Evolutionary conservation across 2,888 invertebrate species (phyloP), one percentile per base, ranked within the genome.

Genomic region (Mellilla xanthometata): DNA sequence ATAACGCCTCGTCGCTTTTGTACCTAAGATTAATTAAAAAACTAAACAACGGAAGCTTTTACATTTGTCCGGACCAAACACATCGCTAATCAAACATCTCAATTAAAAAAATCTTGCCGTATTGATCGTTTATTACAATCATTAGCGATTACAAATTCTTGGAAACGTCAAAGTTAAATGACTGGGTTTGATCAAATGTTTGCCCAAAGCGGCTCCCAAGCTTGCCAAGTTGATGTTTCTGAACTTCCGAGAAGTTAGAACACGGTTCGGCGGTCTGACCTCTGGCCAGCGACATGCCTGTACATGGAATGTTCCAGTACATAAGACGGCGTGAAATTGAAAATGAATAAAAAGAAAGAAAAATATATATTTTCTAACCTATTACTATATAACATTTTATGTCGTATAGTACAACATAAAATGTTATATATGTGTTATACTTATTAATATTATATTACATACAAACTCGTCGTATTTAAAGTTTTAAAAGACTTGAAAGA

Each of bases 201-300:
- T 48, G 38, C 4, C 19, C 11, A 46, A 33, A 23, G 45, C 34
- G 19, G 41, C 41, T 48, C 39, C 47, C 41, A 35, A 31, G 11
- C 40, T 31, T 46, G 31, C 36, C 36, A 38, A 33, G 23, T 32
- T 28, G 27, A 7, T 35, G 35, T 42, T 10, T 36, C 22, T 29
- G 41, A 28, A 48, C 29, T 48, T 48, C 47, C 38, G 12, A 49
- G 56, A 53, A 56, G 19, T 47, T 12, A 28, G 30, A 51, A 40
- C 43, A 46, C 12, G 35, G 47, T 41, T 39, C 43, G 40, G 33
- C 49, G 45, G 41, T 13, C 30, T 41, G 51, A 51, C 51, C 51
- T 49, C 49, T 41, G 35, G 34, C 12, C 36, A 28, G 12, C 33
- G 8, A 9, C 9, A 12, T n/a, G 27, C 28, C 39, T 39, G 45